Percentiles rank a stretch among this genome's conserved stretches.
Evolutionary conservation across 2,113 vertebrate species (phyloP).

Genomic region (Sorex araneus): DNA sequence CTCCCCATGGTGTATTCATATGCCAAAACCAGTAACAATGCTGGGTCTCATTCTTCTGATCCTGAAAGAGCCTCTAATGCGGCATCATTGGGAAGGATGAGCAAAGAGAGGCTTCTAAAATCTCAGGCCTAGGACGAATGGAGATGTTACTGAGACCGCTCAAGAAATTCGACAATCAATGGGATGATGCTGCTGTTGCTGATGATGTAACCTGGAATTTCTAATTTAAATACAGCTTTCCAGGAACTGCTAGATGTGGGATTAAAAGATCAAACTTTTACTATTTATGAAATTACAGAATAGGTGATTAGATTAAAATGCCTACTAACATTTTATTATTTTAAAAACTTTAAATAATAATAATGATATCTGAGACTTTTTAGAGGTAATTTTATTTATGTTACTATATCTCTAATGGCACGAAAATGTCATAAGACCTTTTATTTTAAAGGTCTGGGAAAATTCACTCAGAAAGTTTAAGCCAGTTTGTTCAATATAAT

Average conservation of each 20-base stretch:
- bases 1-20: too few relatives aligned
- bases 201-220: not conserved
- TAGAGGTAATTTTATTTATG: not conserved
- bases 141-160: too few relatives aligned
- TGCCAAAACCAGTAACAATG: too few relatives aligned
- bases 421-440: not conserved
- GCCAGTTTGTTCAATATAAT: not conserved
- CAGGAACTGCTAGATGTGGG: not conserved
- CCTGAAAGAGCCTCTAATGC: too few relatives aligned
- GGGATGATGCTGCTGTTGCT: too few relatives aligned
- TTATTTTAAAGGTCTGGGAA: conserved; percentile 44
- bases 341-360: conserved; percentile 23
- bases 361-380: not conserved
- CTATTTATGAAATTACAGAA: conserved; percentile 10
- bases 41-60: too few relatives aligned
- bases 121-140: too few relatives aligned
- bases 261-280: not conserved
- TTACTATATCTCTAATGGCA: not conserved
- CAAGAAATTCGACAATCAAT: too few relatives aligned
- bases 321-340: not conserved
- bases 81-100: too few relatives aligned
- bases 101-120: too few relatives aligned
- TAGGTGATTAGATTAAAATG: conserved; percentile 24
- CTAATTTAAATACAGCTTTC: not conserved
- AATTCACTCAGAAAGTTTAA: not conserved